Evolutionary conservation across 2,888 invertebrate species (phyloP), one percentile per base, ranked within the genome.

Genomic region (Gibbula magus): DNA sequence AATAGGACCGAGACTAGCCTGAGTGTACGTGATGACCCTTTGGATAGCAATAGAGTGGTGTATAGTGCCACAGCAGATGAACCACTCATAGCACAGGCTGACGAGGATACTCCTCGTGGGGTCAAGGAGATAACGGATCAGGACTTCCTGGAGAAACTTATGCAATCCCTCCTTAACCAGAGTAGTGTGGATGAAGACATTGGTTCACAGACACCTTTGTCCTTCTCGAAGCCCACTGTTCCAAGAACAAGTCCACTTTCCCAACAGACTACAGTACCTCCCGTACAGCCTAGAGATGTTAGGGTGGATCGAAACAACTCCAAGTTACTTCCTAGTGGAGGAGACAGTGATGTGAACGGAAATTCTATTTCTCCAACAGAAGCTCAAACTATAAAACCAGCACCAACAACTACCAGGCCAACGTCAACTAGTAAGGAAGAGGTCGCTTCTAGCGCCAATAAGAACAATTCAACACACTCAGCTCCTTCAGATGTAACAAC

Each of bases 151-250:
- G 39, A 70, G 20, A 29, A 70, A n/a, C 20, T 70, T 35, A n/a
- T 70, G 70, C 32, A 70, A 10, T 70, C 70, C n/a, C 70, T 70
- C 32, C 70, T 35, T 32, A 35, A 32, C 20, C 32, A 35, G 2
- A 35, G 32, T 10, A 70, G 35, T 25, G 39, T 7, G n/a, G 35
- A 70, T 70, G 32, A 32, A n/a, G 39, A 20, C 32, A 35, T 10
- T 20, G 70, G 39, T 20, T n/a, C 32, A 32, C 20, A 20, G 20
- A 20, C 39, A n/a, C 39, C 70, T n/a, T 8, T 70, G 3, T 3
- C 70, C n/a, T 70, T 70, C 20, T 70, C 70, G 18, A 70, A 70
- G 35, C 70, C 70, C n/a, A 13, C 16, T 13, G 70, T 70, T 70
- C 67, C 67, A 67, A 56, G n/a, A 56, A 56, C 56, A n/a, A 25